Evolutionary conservation across 2,797 vertebrate genomes (phyloP).

Genomic region (Leptoclinus maculatus): DNA sequence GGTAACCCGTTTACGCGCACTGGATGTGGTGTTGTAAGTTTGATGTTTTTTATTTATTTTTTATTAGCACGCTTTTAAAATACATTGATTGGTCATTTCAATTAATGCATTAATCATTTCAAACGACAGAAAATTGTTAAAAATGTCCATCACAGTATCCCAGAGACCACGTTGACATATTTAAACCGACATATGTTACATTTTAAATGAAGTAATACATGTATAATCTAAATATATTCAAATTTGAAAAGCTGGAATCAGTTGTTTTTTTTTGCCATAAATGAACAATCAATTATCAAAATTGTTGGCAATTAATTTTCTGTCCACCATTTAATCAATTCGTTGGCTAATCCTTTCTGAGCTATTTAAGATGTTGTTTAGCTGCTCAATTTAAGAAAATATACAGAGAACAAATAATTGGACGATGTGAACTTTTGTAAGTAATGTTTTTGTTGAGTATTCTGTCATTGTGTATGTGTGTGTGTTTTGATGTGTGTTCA

Average conservation of each 20-base stretch:
- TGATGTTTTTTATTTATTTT: not conserved
- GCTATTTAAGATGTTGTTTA: not conserved
- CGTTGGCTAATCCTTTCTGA: not conserved
- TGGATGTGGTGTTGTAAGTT: not conserved
- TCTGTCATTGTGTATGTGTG: not conserved
- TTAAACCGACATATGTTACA: not conserved
- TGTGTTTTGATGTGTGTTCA: not conserved
- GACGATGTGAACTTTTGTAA: not conserved
- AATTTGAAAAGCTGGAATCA: not conserved
- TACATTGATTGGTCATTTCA: not conserved
- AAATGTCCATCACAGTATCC: not conserved
- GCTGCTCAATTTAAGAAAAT: not conserved
- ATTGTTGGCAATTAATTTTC: not conserved
- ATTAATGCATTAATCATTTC: not conserved
- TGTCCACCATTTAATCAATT: not conserved
- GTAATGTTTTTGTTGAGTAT: not conserved
- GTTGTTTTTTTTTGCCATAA: not conserved
- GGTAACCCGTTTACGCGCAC: constrained; percentile 51
- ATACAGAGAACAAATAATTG: not conserved
- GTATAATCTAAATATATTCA: not conserved
- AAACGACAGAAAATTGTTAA: not conserved
- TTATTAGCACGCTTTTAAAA: not conserved
- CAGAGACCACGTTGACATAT: not conserved
- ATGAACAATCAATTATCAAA: not conserved
- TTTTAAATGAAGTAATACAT: not conserved